Conservation (phyloP, 2,797 vertebrate genomes). For the Tokudaia tokunoshimensis region DNA sequence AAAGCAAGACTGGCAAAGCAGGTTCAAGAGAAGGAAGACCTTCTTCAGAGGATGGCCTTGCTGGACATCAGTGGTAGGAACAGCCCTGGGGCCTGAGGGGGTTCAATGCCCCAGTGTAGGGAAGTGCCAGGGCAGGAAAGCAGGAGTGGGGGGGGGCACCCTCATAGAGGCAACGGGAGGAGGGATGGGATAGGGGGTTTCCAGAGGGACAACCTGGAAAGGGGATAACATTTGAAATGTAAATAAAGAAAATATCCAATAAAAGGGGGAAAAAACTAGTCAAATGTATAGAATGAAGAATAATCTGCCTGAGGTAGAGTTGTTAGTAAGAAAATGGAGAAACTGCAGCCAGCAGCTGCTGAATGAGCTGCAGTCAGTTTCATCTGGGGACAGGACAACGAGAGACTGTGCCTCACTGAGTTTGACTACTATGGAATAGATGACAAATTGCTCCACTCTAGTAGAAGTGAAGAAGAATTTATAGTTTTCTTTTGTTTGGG, state of each 20-base stretch:
- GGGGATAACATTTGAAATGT: too few relatives aligned
- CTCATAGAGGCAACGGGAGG: too few relatives aligned
- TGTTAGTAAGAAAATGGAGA: conserved; percentile 95
- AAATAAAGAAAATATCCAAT: too few relatives aligned
- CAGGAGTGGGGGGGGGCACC: too few relatives aligned
- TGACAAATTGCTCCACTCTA: conserved; percentile 93
- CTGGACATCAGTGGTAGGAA: too few relatives aligned
- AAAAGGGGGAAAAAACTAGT: conserved; percentile 88
- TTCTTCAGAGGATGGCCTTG: conserved; percentile 89
- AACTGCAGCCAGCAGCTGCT: conserved; percentile 93
- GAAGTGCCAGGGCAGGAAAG: too few relatives aligned
- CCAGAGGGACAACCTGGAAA: too few relatives aligned
- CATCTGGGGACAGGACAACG: conserved; percentile 88
- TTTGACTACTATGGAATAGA: conserved; percentile 94
- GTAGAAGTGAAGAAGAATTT: conserved; percentile 95
- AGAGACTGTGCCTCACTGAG: conserved; percentile 92
- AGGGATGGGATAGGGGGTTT: too few relatives aligned
- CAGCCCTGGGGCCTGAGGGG: too few relatives aligned
- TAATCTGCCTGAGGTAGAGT: conserved; percentile 92
- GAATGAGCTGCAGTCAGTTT: conserved; percentile 92
- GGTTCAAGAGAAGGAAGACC: conserved; percentile 93
- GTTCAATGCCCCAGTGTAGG: too few relatives aligned
- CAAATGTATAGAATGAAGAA: conserved; percentile 93
- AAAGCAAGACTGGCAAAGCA: conserved; percentile 90
- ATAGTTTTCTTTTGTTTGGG: conserved; percentile 58